These are phyloP conservation scores for Deroplatys truncata DNA, from an alignment of 2,888 invertebrate species.

Conservation along the genomic window DNA sequence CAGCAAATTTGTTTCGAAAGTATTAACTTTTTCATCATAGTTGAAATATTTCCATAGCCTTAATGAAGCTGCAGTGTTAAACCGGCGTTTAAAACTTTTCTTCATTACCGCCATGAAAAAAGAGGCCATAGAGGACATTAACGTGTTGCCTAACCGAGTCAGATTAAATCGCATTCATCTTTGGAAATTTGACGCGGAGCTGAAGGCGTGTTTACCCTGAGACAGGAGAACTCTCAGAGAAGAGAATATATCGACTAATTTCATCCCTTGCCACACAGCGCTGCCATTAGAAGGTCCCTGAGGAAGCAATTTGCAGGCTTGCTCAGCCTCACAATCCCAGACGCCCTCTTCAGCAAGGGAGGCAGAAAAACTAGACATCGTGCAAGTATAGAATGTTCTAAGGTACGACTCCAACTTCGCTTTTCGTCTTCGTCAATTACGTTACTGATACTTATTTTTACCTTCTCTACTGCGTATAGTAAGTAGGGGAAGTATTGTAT, in stretches of 20 bases:
- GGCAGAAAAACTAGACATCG: too few species aligned
- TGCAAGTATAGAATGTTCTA: too few species aligned
- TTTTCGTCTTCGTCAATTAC: too few species aligned
- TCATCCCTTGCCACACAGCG: constrained; percentile 6
- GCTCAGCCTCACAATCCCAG: not conserved
- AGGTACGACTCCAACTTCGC: too few species aligned
- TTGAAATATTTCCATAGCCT: too few species aligned
- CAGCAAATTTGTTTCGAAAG: too few species aligned
- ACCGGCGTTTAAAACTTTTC: not conserved
- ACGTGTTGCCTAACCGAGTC: not conserved
- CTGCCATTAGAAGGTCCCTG: constrained; percentile 15
- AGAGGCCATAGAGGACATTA: not conserved
- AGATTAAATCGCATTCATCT: constrained; percentile 14
- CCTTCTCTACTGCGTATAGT: too few species aligned
- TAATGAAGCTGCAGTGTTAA: not conserved
- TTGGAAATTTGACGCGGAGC: constrained; percentile 1
- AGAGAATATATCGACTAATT: constrained; percentile 10
- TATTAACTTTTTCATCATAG: too few species aligned
- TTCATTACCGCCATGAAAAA: not conserved
- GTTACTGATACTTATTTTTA: too few species aligned
- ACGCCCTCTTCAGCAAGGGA: too few species aligned
- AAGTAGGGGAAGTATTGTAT: too few species aligned
- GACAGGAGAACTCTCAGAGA: not conserved
- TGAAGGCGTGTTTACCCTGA: constrained; percentile 3
- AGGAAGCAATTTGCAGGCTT: constrained; percentile 18